A percentile compares a stretch with the other conserved stretches of the same genome.
phyloP scores from a whole-genome alignment of 2,113 vertebrate species.

The Sinocyclocheilus rhinocerous region DNA sequence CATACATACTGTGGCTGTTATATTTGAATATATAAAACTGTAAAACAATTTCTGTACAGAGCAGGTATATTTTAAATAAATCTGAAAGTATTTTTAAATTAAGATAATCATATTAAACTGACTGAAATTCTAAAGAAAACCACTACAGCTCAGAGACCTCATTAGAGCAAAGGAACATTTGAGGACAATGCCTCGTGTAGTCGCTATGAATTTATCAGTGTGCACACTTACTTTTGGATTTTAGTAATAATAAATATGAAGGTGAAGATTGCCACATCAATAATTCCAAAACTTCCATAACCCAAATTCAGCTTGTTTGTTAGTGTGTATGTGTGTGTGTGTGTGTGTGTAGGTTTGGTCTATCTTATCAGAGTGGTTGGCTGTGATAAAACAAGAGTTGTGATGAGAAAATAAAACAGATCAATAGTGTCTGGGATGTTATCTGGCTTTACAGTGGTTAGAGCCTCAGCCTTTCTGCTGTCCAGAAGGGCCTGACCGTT shows the following conservation, averaged over 20 bases:
- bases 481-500: neutral
- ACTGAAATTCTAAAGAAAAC: neutral
- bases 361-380: neutral
- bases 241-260: conserved; percentile 6
- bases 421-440: conserved; percentile 14
- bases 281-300: conserved; percentile 7
- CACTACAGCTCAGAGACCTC: neutral
- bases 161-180: neutral
- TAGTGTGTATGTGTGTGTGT: conserved; percentile 11
- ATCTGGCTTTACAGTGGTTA: conserved; percentile 17
- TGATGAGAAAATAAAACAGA: conserved; percentile 49
- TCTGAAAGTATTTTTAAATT: neutral
- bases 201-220: neutral
- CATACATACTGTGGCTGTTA: too few species aligned
- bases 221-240: neutral
- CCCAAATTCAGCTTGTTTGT: neutral
- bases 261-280: neutral
- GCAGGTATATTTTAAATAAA: neutral
- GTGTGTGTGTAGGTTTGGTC: neutral
- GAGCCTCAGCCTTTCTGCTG: neutral
- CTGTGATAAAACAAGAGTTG: conserved; percentile 22
- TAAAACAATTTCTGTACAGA: neutral
- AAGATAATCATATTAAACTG: neutral
- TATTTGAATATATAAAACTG: too few species aligned
- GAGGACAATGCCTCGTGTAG: neutral